These are phyloP conservation scores for Ancistrus triradiatus DNA, from an alignment of 2,113 vertebrate genomes.

Conservation along the genomic window DNA sequence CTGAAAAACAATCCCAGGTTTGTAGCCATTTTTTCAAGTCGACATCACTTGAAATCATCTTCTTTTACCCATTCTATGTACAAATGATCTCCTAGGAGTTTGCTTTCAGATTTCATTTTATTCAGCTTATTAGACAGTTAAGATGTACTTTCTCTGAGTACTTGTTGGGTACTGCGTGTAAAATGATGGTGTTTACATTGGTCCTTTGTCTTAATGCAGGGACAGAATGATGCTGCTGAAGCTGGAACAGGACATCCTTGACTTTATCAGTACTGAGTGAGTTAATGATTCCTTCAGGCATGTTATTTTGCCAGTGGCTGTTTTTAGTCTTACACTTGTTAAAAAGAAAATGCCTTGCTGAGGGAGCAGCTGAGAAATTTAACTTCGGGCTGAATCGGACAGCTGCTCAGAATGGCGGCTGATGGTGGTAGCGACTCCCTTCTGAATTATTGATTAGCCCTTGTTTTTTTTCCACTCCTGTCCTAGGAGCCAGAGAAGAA, in stretches of 20 bases:
- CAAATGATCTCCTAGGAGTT: no score
- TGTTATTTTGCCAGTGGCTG: background rate
- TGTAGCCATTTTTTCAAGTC: background rate
- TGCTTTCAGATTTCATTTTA: background rate
- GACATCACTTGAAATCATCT: no score
- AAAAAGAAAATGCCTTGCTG: no score
- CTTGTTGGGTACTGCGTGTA: background rate
- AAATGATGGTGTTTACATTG: background rate
- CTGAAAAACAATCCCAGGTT: slow-evolving; percentile 95
- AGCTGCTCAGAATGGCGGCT: slow-evolving; percentile 7
- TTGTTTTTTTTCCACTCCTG: background rate
- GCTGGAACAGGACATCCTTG: slow-evolving; percentile 97
- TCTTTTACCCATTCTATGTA: no score
- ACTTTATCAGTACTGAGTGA: slow-evolving; percentile 99
- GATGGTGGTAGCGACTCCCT: background rate
- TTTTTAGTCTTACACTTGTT: slow-evolving; percentile 11
- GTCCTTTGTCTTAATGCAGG: slow-evolving; percentile 58
- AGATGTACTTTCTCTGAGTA: background rate
- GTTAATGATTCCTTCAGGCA: slow-evolving; percentile 51
- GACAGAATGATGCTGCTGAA: slow-evolving; percentile 99
- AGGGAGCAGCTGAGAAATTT: slow-evolving; percentile 19
- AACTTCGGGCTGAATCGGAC: slow-evolving; percentile 6
- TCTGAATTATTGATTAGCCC: background rate
- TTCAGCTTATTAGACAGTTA: background rate
- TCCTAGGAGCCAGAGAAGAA: slow-evolving; percentile 87